Conservation (phyloP, 2,113 vertebrate genomes). For the Neoarius graeffei region DNA sequence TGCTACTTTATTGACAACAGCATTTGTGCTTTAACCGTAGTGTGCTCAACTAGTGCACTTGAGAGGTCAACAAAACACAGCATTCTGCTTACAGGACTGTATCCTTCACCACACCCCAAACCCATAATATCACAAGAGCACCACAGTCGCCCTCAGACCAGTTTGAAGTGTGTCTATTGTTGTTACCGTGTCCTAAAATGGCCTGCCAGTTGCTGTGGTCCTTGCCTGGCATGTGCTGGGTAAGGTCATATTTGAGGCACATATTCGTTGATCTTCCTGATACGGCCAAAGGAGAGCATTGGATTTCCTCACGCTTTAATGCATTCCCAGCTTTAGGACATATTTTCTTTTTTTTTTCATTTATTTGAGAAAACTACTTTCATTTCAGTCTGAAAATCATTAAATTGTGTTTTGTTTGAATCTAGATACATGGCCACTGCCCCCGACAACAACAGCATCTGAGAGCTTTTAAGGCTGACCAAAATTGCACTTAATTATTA, state of each 20-base stretch:
- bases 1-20: background rate
- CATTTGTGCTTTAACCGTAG: background rate
- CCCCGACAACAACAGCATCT: background rate
- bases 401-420: background rate
- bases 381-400: background rate
- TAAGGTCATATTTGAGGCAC: background rate
- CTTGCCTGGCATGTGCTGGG: conserved; percentile 2
- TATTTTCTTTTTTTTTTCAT: background rate
- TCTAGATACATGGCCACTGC: background rate
- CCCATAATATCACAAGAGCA: background rate
- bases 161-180: background rate
- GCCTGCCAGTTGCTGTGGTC: conserved; percentile 28
- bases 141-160: background rate
- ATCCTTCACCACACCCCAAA: background rate
- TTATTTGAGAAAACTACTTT: background rate
- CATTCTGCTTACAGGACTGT: background rate
- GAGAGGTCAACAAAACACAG: background rate
- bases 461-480: conserved; percentile 2
- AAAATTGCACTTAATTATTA: conserved; percentile 21
- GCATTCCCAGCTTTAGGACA: background rate
- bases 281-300: background rate
- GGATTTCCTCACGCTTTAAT: background rate
- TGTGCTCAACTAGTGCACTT: background rate
- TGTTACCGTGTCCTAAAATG: conserved; percentile 8
- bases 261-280: background rate